A percentile compares a stretch with the other conserved stretches of the same genome.
Evolutionary conservation across 2,113 vertebrate genomes (phyloP).

Genomic region (Alosa alosa): DNA sequence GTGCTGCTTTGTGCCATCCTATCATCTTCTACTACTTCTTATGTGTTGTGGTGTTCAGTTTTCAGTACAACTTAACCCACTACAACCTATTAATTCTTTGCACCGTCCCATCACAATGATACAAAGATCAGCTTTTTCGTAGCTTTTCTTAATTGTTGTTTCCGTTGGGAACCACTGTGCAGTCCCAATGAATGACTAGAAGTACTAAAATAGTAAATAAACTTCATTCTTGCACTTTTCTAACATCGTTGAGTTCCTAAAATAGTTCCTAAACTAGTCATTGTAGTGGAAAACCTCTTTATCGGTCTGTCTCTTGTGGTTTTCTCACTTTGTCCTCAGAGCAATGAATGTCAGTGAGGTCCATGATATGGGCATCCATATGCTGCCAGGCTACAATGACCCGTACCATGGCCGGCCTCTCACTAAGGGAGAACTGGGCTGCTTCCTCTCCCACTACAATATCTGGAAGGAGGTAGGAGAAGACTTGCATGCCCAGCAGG

Average conservation of each 20-base stretch:
- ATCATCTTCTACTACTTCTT: too few species aligned
- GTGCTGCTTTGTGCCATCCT: too few species aligned
- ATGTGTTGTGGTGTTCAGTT: too few species aligned
- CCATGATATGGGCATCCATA: conserved; percentile 79
- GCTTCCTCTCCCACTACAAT: conserved; percentile 89
- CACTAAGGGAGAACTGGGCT: conserved; percentile 88
- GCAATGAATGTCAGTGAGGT: conserved; percentile 85
- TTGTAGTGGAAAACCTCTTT: neutral
- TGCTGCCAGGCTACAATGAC: conserved; percentile 89
- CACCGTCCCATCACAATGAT: too few species aligned
- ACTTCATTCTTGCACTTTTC: neutral
- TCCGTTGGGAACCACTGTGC: too few species aligned
- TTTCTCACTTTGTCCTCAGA: conserved; percentile 57
- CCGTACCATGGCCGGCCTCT: conserved; percentile 87
- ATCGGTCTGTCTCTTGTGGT: neutral
- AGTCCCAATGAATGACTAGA: neutral
- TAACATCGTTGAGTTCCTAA: neutral
- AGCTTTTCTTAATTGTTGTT: too few species aligned
- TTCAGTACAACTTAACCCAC: too few species aligned
- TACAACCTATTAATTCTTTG: too few species aligned
- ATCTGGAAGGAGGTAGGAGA: conserved; percentile 85
- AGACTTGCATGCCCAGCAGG: neutral
- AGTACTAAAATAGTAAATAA: neutral
- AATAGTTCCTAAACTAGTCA: neutral
- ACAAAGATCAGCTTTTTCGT: too few species aligned